These are phyloP conservation scores for Acropternis orthonyx DNA, from an alignment of 2,797 vertebrate species.

Conservation along the genomic window DNA sequence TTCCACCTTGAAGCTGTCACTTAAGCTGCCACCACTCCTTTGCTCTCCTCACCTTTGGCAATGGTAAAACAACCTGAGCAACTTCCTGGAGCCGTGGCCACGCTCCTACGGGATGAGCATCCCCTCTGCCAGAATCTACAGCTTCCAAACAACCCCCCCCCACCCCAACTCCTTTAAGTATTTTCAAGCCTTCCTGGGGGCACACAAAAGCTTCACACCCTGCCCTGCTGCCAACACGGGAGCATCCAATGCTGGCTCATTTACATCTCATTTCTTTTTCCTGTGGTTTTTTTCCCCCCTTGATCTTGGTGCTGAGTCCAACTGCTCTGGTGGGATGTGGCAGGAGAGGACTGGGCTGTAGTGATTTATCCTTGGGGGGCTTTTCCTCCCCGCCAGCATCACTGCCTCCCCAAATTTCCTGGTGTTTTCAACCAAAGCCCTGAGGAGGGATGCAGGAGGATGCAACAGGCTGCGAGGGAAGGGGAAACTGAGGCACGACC, in stretches of 20 bases:
- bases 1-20: not conserved
- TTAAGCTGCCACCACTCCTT: not conserved
- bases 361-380: not conserved
- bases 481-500: not conserved
- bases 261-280: not conserved
- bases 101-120: accelerated
- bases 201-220: not conserved
- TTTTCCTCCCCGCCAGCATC: not conserved
- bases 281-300: accelerated
- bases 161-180: not conserved
- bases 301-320: not conserved
- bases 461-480: not conserved
- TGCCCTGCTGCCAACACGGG: not conserved
- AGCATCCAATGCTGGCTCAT: not conserved
- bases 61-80: not conserved
- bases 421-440: not conserved
- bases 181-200: not conserved
- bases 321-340: not conserved
- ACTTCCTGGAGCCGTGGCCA: not conserved
- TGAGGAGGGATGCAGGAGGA: not conserved
- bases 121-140: not conserved
- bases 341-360: not conserved
- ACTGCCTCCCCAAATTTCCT: not conserved
- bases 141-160: not conserved
- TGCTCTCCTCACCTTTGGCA: not conserved